These are phyloP conservation scores for Drosophila subpulchrella DNA, from an alignment of 1,140 invertebrate species.

Conservation along the genomic window DNA sequence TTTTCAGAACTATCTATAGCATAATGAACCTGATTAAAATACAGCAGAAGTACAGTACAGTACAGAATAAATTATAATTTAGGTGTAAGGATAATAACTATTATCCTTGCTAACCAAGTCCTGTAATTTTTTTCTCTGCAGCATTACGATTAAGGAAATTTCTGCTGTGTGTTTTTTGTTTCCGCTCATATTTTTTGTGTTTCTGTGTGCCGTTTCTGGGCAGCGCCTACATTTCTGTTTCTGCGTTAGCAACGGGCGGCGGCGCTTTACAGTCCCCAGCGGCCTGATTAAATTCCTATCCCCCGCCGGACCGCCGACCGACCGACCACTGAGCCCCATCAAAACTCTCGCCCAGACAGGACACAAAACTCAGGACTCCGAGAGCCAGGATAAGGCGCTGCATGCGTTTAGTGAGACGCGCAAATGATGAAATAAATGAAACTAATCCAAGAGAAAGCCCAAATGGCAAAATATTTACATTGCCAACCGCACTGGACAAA, in stretches of 20 bases:
- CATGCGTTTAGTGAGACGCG: slow-evolving; percentile 75
- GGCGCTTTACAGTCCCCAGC: slow-evolving; percentile 77
- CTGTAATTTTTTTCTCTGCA: neutral
- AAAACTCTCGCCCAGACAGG: slow-evolving; percentile 22
- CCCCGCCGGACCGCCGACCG: slow-evolving; percentile 21
- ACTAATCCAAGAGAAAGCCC: slow-evolving; percentile 81
- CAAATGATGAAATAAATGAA: slow-evolving; percentile 83
- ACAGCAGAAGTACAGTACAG: too few relatives aligned
- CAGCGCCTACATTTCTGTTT: slow-evolving; percentile 54
- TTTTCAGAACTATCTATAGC: too few relatives aligned
- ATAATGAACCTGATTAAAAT: too few relatives aligned
- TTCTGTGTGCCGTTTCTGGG: slow-evolving; percentile 22
- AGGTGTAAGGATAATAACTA: neutral
- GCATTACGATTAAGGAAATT: slow-evolving; percentile 72
- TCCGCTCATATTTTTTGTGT: slow-evolving; percentile 18
- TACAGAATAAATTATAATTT: too few relatives aligned
- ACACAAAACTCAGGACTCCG: slow-evolving; percentile 2
- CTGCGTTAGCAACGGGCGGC: slow-evolving; percentile 36
- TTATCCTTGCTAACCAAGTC: neutral
- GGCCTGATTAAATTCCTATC: slow-evolving; percentile 79
- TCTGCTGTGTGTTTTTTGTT: slow-evolving; percentile 26
- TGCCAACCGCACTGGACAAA: slow-evolving; percentile 54
- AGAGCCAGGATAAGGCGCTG: slow-evolving; percentile 35
- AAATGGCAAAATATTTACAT: slow-evolving; percentile 82
- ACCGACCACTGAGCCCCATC: slow-evolving; percentile 14